Percentiles rank a stretch among this genome's conserved stretches.
Evolutionary conservation across 2,888 invertebrate genomes (phyloP).

Genomic region (Elgonia sp.): DNA sequence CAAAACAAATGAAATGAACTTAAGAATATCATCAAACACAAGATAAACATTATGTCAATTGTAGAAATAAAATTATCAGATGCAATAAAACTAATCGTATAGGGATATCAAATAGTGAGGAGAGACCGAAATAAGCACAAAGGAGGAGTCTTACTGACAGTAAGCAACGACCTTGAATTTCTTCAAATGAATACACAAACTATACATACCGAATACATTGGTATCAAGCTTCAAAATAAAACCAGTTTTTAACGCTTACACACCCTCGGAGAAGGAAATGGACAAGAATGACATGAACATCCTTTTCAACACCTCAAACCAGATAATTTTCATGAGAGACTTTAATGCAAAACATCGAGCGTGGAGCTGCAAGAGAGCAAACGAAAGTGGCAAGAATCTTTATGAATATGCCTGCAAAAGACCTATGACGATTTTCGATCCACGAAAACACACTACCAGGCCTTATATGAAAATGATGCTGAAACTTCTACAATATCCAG

Average conservation of each 20-base stretch:
- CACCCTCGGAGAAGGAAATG: neutral
- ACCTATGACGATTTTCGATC: too few species aligned
- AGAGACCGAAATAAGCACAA: neutral
- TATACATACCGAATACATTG: neutral
- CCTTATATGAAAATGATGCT: too few species aligned
- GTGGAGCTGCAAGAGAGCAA: neutral
- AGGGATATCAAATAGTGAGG: neutral
- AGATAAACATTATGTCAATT: constrained; percentile 11
- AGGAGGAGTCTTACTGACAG: constrained; percentile 6
- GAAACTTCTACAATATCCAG: too few species aligned
- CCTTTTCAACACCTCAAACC: neutral
- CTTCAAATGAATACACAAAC: neutral
- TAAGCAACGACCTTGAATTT: neutral
- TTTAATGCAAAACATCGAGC: constrained; percentile 3
- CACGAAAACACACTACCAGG: too few species aligned
- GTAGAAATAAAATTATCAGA: constrained; percentile 8
- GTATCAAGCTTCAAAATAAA: neutral
- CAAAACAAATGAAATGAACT: constrained; percentile 50
- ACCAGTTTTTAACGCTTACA: neutral
- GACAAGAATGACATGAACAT: neutral
- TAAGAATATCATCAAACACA: constrained; percentile 42
- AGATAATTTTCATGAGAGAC: neutral
- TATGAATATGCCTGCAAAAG: too few species aligned
- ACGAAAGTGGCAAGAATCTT: too few species aligned
- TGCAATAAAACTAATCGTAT: neutral